Evolutionary conservation across 1,140 invertebrate genomes (phyloP).

Genomic region (Heliconius hewitsoni): DNA sequence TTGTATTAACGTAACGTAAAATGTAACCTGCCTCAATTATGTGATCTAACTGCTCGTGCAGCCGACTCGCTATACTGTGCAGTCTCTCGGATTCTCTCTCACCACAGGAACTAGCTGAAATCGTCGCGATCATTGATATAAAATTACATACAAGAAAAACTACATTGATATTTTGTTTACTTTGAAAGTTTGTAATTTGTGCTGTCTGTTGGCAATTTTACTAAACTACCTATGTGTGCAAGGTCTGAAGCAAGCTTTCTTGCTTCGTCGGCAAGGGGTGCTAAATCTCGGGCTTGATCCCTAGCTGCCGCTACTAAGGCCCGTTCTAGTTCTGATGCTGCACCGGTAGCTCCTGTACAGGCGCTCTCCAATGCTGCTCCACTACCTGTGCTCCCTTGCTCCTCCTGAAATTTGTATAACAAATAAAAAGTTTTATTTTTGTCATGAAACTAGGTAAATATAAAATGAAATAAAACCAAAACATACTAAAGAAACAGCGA

Average conservation of each 20-base stretch:
- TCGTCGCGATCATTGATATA: slow-evolving; percentile 24
- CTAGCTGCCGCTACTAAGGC: slow-evolving; percentile 74
- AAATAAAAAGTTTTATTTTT: neutral
- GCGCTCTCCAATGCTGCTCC: slow-evolving; percentile 74
- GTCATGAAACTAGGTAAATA: neutral
- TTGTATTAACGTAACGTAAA: slow-evolving; percentile 11
- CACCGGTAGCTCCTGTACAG: slow-evolving; percentile 67
- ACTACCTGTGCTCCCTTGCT: slow-evolving; percentile 59
- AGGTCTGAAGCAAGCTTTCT: slow-evolving; percentile 75
- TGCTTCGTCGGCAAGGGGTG: slow-evolving; percentile 73
- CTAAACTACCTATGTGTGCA: slow-evolving; percentile 69
- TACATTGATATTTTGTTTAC: neutral
- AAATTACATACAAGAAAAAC: neutral
- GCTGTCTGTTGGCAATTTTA: neutral
- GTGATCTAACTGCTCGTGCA: slow-evolving; percentile 83
- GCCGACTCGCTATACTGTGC: slow-evolving; percentile 78
- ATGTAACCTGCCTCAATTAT: slow-evolving; percentile 76
- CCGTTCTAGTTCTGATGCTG: slow-evolving; percentile 69
- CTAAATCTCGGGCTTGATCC: slow-evolving; percentile 73
- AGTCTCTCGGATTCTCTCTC: slow-evolving; percentile 81
- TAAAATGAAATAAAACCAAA: slow-evolving; percentile 12
- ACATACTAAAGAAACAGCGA: slow-evolving; percentile 91
- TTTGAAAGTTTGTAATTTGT: neutral
- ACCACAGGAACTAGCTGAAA: slow-evolving; percentile 77
- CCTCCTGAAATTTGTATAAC: slow-evolving; percentile 64